Percentiles rank a stretch among this genome's conserved stretches.
phyloP scores from a whole-genome alignment of 2,113 vertebrate genomes.

The Petrocephalus microphthalmus region DNA sequence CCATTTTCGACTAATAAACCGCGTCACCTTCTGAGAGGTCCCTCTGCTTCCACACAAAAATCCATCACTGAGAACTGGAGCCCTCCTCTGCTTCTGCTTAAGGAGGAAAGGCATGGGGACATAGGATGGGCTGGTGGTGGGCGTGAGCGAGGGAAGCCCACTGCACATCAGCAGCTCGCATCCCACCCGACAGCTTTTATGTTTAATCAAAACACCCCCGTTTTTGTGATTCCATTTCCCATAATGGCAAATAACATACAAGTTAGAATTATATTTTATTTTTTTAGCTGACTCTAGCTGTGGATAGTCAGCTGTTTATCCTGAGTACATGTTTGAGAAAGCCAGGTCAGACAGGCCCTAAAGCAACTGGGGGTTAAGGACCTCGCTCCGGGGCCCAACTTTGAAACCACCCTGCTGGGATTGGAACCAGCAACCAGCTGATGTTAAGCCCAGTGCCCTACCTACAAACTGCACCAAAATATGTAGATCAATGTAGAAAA shows the following conservation, averaged over 20 bases:
- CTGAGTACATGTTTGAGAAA: background rate
- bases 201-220: background rate
- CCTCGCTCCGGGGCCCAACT: background rate
- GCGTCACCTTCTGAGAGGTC: background rate
- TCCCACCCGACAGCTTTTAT: background rate
- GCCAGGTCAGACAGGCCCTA: background rate
- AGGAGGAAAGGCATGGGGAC: background rate
- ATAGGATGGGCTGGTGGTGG: background rate
- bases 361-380: background rate
- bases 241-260: background rate
- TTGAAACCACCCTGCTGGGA: background rate
- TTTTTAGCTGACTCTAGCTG: too few relatives aligned
- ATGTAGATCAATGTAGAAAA: background rate
- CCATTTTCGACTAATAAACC: background rate
- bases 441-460: background rate
- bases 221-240: background rate
- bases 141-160: background rate
- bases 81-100: background rate
- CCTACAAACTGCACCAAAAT: background rate
- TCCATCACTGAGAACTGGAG: background rate
- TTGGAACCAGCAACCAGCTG: background rate
- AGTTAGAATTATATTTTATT: background rate
- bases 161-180: background rate
- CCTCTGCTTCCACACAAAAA: background rate
- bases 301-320: background rate